Conservation (phyloP, 2,888 invertebrate genomes). For the Portevinia maculata region DNA sequence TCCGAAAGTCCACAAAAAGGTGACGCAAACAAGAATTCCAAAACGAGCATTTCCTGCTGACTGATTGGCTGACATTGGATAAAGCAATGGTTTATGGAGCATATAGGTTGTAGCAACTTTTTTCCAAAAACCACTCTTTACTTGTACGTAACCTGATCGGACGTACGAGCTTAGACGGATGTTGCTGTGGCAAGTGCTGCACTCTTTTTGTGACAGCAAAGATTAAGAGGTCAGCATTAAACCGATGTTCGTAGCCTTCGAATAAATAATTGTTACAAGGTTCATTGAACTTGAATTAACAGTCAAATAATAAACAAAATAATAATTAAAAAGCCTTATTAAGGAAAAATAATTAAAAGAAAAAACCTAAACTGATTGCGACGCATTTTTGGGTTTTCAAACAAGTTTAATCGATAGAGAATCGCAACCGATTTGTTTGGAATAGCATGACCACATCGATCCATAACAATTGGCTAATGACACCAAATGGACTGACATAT, state of each 20-base stretch:
- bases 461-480: slow-evolving; percentile 24
- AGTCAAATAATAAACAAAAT: not conserved
- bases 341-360: not conserved
- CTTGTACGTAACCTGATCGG: slow-evolving; percentile 39
- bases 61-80: slow-evolving; percentile 26
- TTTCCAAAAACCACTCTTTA: slow-evolving; percentile 5
- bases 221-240: slow-evolving; percentile 44
- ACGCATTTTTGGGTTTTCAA: slow-evolving; percentile 8
- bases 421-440: slow-evolving; percentile 2
- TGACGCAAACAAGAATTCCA: slow-evolving; percentile 55
- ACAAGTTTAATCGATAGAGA: not conserved
- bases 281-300: slow-evolving; percentile 42
- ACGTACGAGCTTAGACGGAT: slow-evolving; percentile 59
- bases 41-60: slow-evolving; percentile 47
- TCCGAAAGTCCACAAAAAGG: slow-evolving; percentile 52
- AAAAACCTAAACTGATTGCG: not conserved
- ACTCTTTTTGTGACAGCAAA: slow-evolving; percentile 29
- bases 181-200: slow-evolving; percentile 32
- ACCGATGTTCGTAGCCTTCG: slow-evolving; percentile 11
- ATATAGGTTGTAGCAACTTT: slow-evolving; percentile 31
- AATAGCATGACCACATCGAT: not conserved
- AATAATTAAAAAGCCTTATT: not conserved
- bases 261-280: slow-evolving; percentile 13
- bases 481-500: slow-evolving; percentile 36
- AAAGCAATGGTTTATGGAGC: slow-evolving; percentile 17